Evolutionary conservation across 2,113 vertebrate genomes (phyloP), one percentile per base, ranked within the genome.

Genomic region (Hyaena hyaena): DNA sequence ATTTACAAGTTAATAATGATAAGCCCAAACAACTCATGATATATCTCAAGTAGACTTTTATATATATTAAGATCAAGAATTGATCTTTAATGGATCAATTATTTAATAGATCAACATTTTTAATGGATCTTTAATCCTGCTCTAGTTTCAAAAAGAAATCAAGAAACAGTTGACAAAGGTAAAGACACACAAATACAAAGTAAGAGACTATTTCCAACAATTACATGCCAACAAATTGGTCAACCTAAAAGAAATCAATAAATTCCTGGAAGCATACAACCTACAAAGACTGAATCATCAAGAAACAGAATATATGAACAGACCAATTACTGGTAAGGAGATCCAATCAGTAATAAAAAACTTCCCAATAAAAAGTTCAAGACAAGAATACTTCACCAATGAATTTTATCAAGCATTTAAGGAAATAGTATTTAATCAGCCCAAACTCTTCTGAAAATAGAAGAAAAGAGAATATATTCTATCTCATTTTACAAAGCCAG

Each of bases 1-100:
- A 53, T 79, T 94, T 89, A 86, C 86, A 95, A 95, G 69, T 65
- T 53, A 94, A 91, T 87, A 93, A 85, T 73, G 19, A 96, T 65
- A 92, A 96, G 43, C 14, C 39, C 82, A 88, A 97, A 89, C 33
- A 96, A 89, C 58, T 61, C 80, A 65, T n/a, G 39, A 74, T 66
- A 23, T 66, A 6, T 90, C 77, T 69, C 95, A 91, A 91, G 76
- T n/a, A 93, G n/a, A 87, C 35, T 28, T 28, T 90, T 61, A 82
- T 55, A 81, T 71, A 74, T 35, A 71, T 77, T 43, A 90, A 71
- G 48, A 82, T 76, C 21, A 94, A 95, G 26, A 92, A 87, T 95
- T 85, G 43, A 68, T 68, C 15, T 16, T 55, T 55, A 55, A 55
- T 55, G 53, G 53, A 55, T 55, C 53, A 55, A 55, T 55, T 55